Evolutionary conservation across 1,140 invertebrate species (phyloP).

Genomic region (Monochamus saltuarius): DNA sequence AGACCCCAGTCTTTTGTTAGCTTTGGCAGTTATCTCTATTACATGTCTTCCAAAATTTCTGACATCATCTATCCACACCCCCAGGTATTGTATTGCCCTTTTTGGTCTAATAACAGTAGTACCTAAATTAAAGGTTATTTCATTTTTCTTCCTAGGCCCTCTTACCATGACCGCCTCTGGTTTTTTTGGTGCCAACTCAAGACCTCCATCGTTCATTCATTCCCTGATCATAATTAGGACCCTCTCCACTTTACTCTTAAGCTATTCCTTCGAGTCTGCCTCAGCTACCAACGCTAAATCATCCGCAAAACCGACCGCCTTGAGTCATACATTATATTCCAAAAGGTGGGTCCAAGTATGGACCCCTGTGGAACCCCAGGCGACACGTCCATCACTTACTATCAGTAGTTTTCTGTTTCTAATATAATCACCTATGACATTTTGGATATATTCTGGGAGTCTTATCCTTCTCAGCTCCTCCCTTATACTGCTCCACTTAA

Average conservation of each 20-base stretch:
- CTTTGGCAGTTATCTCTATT: constrained; percentile 9
- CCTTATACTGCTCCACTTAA: background rate
- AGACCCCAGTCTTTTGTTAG: constrained; percentile 4
- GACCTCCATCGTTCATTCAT: too few relatives aligned
- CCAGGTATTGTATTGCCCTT: constrained; percentile 12
- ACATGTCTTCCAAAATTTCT: constrained; percentile 14
- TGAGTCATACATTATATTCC: constrained; percentile 49
- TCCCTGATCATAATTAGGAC: too few relatives aligned
- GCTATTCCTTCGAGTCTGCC: background rate
- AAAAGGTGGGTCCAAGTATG: constrained; percentile 48
- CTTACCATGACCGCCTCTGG: constrained; percentile 11
- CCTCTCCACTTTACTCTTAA: too few relatives aligned
- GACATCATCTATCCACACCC: constrained; percentile 13
- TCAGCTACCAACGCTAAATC: constrained; percentile 18
- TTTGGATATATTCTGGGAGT: constrained; percentile 1
- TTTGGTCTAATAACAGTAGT: background rate
- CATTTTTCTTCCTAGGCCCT: background rate
- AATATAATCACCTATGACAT: constrained; percentile 47
- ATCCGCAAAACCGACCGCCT: constrained; percentile 19
- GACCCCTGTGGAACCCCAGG: constrained; percentile 52
- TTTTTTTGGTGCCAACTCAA: constrained; percentile 13
- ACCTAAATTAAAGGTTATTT: background rate
- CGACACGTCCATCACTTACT: constrained; percentile 33
- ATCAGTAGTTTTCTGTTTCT: constrained; percentile 29
- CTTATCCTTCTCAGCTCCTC: background rate